phyloP scores from a whole-genome alignment of 2,888 invertebrate genomes.

The Perizoma affinitatum region DNA sequence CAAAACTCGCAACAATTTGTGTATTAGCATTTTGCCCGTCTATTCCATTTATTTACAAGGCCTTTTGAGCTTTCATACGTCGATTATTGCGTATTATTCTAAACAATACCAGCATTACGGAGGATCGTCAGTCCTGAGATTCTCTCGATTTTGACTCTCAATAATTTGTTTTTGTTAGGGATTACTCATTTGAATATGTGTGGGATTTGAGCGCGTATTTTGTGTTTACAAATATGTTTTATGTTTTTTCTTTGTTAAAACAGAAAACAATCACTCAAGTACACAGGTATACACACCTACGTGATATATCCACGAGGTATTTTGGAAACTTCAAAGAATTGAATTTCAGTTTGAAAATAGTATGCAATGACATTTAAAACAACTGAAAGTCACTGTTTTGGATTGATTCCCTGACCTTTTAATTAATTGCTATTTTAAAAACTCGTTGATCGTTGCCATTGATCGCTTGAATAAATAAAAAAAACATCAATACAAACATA shows the following conservation, averaged over 20 bases:
- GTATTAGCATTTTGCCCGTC: conserved; percentile 19
- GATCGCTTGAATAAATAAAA: too few relatives aligned
- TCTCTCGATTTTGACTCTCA: conserved; percentile 11
- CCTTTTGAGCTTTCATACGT: conserved; percentile 13
- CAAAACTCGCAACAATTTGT: conserved; percentile 15
- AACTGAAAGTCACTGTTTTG: too few relatives aligned
- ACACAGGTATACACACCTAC: too few relatives aligned
- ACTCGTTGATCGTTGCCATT: too few relatives aligned
- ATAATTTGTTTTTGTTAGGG: conserved; percentile 16
- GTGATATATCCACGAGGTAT: too few relatives aligned
- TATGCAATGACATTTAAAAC: too few relatives aligned
- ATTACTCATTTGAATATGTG: conserved; percentile 8
- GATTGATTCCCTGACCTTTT: too few relatives aligned
- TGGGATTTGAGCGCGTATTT: not conserved
- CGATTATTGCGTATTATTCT: conserved; percentile 12
- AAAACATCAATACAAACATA: too few relatives aligned
- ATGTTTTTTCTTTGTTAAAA: not conserved
- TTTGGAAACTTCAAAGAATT: too few relatives aligned
- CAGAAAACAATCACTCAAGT: too few relatives aligned
- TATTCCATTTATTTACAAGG: conserved; percentile 23
- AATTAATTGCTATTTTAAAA: too few relatives aligned
- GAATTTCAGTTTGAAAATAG: too few relatives aligned
- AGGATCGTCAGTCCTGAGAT: conserved; percentile 17
- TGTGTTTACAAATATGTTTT: not conserved
- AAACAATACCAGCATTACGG: conserved; percentile 16